Percentiles rank a stretch among this genome's conserved stretches.
Evolutionary conservation across 2,888 invertebrate species (phyloP).

Genomic region (Eulithis prunata): DNA sequence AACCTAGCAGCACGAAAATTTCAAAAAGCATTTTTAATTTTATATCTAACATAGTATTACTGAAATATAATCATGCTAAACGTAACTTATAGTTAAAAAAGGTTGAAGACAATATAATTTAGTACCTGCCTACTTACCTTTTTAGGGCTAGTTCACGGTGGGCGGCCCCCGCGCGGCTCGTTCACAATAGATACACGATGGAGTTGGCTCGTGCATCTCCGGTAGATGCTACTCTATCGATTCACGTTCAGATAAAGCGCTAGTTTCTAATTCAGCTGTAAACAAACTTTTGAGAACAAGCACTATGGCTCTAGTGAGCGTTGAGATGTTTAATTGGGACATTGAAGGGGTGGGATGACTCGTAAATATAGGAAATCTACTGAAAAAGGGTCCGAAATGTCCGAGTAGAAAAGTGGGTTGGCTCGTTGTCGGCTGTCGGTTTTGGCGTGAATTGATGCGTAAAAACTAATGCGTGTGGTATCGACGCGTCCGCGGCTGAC

Average conservation of each 20-base stretch:
- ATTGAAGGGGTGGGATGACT: slow-evolving; percentile 18
- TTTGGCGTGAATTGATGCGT: slow-evolving; percentile 46
- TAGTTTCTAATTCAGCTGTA: slow-evolving; percentile 9
- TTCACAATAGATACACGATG: background rate
- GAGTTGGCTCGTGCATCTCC: background rate
- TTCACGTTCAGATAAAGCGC: slow-evolving; percentile 10
- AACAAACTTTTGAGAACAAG: slow-evolving; percentile 17
- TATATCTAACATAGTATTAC: too few relatives aligned
- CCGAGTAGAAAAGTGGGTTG: slow-evolving; percentile 25
- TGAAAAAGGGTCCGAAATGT: slow-evolving; percentile 16
- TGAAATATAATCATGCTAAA: too few relatives aligned
- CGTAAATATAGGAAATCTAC: slow-evolving; percentile 9
- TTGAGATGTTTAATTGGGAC: slow-evolving; percentile 16
- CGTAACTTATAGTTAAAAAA: too few relatives aligned
- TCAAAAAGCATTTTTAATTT: too few relatives aligned
- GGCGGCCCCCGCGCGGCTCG: background rate
- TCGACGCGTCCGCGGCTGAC: slow-evolving; percentile 42
- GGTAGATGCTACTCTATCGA: slow-evolving; percentile 15
- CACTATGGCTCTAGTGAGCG: background rate
- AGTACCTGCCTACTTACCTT: background rate
- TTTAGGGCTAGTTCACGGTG: background rate
- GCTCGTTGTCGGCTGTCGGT: slow-evolving; percentile 28
- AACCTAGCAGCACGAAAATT: too few relatives aligned
- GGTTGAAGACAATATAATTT: too few relatives aligned
- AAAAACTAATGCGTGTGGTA: slow-evolving; percentile 56